Conservation (phyloP, 2,888 invertebrate species). For the Matsumyia berberina region DNA sequence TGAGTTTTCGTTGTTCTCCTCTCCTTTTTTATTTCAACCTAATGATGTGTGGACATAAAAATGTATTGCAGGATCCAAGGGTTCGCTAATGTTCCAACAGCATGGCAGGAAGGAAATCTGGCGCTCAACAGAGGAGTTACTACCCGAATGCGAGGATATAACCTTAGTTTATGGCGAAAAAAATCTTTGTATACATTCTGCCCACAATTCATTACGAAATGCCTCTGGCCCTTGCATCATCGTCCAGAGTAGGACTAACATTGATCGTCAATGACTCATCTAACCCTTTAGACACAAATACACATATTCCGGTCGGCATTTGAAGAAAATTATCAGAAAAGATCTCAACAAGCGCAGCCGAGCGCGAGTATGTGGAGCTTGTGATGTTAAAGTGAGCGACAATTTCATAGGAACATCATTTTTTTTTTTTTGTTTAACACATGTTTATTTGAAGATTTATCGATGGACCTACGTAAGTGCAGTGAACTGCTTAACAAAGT, state of each 20-base stretch:
- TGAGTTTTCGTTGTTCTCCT: constrained; percentile 6
- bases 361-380: constrained; percentile 12
- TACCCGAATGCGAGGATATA: constrained; percentile 15
- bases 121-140: constrained; percentile 26
- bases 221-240: constrained; percentile 50
- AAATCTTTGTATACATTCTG: constrained; percentile 42
- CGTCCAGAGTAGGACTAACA: constrained; percentile 26
- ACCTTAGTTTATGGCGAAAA: constrained; percentile 24
- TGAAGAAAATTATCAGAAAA: constrained; percentile 34
- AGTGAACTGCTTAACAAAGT: too few relatives aligned
- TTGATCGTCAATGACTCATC: constrained; percentile 72
- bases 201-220: constrained; percentile 59
- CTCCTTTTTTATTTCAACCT: constrained; percentile 31
- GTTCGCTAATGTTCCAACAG: constrained; percentile 43
- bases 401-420: not conserved
- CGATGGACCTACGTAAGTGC: too few relatives aligned
- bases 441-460: too few relatives aligned
- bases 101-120: constrained; percentile 37
- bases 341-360: constrained; percentile 33
- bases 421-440: constrained; percentile 1
- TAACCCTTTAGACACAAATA: constrained; percentile 31
- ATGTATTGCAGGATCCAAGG: constrained; percentile 30
- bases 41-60: constrained; percentile 63
- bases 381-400: constrained; percentile 18
- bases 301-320: constrained; percentile 1